phyloP scores from a whole-genome alignment of 2,113 vertebrate genomes.

The Ptyas mucosa region DNA sequence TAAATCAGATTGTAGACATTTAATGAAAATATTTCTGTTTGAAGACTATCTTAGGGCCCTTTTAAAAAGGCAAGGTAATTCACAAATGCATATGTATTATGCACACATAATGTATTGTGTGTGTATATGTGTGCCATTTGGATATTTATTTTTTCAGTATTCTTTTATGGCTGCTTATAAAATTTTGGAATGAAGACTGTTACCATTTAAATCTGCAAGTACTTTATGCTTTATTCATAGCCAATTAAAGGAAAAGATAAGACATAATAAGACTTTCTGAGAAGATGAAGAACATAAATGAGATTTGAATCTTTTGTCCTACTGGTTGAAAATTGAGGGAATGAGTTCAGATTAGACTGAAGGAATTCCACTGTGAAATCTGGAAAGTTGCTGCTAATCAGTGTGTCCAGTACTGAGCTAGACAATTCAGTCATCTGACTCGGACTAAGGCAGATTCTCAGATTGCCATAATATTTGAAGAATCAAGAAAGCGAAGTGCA shows the following conservation, averaged over 20 bases:
- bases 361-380: not conserved
- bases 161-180: not conserved
- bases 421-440: not conserved
- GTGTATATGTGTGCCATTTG: not conserved
- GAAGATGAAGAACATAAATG: not conserved
- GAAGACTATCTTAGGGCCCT: not conserved
- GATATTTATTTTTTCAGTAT: not conserved
- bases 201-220: not conserved
- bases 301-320: not conserved
- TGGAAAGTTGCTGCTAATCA: not conserved
- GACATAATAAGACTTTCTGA: not conserved
- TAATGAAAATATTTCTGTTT: not conserved
- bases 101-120: not conserved
- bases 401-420: not conserved
- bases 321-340: not conserved
- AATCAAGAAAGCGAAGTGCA: not conserved
- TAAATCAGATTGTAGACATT: not conserved
- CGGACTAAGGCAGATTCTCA: not conserved
- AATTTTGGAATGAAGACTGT: not conserved
- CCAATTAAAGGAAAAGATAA: not conserved
- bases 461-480: not conserved
- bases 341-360: not conserved
- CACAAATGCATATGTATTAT: not conserved
- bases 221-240: not conserved
- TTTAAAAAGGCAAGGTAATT: not conserved